Evolutionary conservation across 1,140 invertebrate species (phyloP).

Genomic region (Pogonus chalceus): DNA sequence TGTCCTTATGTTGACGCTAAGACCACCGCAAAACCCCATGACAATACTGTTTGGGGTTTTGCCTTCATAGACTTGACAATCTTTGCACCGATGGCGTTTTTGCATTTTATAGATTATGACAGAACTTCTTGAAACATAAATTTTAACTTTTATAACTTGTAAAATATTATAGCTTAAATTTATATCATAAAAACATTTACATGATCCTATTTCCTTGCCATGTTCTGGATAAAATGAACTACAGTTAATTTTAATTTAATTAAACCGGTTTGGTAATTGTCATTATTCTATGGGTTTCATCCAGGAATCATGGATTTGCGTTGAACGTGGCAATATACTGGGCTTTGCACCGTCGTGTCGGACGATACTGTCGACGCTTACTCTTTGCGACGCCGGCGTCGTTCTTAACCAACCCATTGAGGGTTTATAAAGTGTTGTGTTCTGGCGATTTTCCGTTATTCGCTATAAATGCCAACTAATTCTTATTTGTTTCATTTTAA

Average conservation of each 20-base stretch:
- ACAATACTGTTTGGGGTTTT: conserved; percentile 1
- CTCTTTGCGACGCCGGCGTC: too few species aligned
- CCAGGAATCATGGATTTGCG: conserved; percentile 2
- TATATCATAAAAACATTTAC: not conserved
- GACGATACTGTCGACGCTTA: too few species aligned
- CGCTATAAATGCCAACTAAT: too few species aligned
- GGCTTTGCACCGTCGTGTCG: too few species aligned
- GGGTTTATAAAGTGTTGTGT: too few species aligned
- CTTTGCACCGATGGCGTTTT: not conserved
- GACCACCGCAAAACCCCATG: conserved; percentile 1
- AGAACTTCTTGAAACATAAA: not conserved
- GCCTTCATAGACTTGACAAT: not conserved
- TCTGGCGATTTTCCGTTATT: too few species aligned
- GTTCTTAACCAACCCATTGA: too few species aligned
- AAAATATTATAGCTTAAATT: not conserved
- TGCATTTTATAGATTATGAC: not conserved
- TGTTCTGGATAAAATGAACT: not conserved
- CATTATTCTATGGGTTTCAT: conserved; percentile 4
- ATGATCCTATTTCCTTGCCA: not conserved
- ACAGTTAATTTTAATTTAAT: conserved; percentile 2
- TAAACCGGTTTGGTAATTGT: conserved; percentile 3
- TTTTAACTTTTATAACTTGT: not conserved
- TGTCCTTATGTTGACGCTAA: not conserved
- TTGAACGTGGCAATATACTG: not conserved
- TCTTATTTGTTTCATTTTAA: too few species aligned